Evolutionary conservation across 2,113 vertebrate genomes (phyloP).

Genomic region (Abramis brama): DNA sequence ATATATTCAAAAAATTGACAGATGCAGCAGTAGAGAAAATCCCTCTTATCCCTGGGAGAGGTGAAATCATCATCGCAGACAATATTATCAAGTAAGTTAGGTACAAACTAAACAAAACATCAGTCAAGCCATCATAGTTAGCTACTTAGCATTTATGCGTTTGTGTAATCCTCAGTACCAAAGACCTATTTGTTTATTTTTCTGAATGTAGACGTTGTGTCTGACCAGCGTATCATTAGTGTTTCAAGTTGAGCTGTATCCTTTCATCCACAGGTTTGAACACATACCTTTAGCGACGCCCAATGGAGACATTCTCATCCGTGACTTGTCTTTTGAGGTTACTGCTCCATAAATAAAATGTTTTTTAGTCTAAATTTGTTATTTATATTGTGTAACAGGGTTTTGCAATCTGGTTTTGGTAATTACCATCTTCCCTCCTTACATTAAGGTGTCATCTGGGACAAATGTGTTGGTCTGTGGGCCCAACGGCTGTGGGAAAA

Average conservation of each 20-base stretch:
- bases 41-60: conserved; percentile 82
- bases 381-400: not conserved
- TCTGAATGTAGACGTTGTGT: not conserved
- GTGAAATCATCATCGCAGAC: conserved; percentile 86
- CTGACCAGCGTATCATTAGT: not conserved
- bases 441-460: conserved; percentile 86
- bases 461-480: conserved; percentile 96
- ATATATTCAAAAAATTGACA: conserved; percentile 49
- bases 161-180: not conserved
- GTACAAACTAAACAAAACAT: not conserved
- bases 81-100: conserved; percentile 90
- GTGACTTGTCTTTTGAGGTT: conserved; percentile 93
- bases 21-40: conserved; percentile 66
- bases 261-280: conserved; percentile 84
- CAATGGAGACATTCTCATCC: conserved; percentile 93
- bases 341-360: not conserved
- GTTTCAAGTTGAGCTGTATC: not conserved
- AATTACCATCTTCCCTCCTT: conserved; percentile 56
- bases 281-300: conserved; percentile 92
- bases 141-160: not conserved
- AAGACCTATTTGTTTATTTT: not conserved
- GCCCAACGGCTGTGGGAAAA: conserved; percentile 98
- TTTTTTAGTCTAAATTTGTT: not conserved
- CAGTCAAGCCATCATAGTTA: not conserved
- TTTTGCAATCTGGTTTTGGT: conserved; percentile 1